Base-by-base conservation (phyloP, 2,797 vertebrate genomes). In the Peromyscus aztecus region DNA sequence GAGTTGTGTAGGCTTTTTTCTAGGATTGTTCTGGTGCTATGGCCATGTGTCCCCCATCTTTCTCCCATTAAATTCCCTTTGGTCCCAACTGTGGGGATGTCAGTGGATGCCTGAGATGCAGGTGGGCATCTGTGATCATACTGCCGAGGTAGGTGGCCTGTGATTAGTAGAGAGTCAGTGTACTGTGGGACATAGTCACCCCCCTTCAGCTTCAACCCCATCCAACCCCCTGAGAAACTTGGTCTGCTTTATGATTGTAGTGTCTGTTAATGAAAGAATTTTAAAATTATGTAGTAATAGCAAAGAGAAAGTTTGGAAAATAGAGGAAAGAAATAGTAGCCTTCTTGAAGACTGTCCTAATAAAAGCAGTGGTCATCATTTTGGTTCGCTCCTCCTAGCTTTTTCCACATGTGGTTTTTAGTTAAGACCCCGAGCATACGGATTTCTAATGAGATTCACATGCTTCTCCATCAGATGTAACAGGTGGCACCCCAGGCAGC, bases 391-490 rank as follows among this genome's bases (percentile, higher is more conserved):
- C 37, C 34, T 90, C 73, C 61, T 24, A 75, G 34, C 55, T 52
- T 49, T 73, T 46, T 81, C 19, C 27, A 5, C 21, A 59, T 6
- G 4, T 87, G 73, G 31, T 84, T 40, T 90, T 92, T 75, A 88
- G 49, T 65, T 65, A 57, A 96, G 96, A 94, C 61, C 61, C 76
- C 71, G 59, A 91, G 21, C n/a, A 78, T 90, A 40, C 49, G 61
- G 61, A 75, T 95, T 94, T 95, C 43, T 24, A n/a, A 31, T 95
- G 52, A 76, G 87, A 94, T 55, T 59, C 80, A 59, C 71, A 57
- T 69, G 34, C 9, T 93, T 1, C n/a, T 95, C 29, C n/a, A 95
- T 46, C n/a, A 82, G 80, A 61, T 96, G 49, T 89, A 77, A 65
- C 43, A 65, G 55, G 76, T 71, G 43, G 76, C 24, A 76, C 73